phyloP scores from a whole-genome alignment of 2,797 vertebrate genomes.

The Chaetophractus vellerosus region DNA sequence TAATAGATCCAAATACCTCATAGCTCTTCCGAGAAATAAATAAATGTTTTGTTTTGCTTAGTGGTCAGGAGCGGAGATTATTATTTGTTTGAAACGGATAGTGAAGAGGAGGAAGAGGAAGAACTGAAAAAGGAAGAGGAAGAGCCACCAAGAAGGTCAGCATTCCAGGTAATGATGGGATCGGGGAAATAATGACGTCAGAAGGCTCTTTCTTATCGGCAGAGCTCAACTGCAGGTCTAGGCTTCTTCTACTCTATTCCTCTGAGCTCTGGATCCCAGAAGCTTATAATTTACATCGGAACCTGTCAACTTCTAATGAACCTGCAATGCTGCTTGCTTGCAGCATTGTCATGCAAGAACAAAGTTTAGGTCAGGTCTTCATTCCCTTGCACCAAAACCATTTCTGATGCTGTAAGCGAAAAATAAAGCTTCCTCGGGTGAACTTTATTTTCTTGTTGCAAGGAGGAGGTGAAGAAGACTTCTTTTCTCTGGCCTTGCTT shows the following conservation, averaged over 20 bases:
- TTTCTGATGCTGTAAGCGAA: conserved; percentile 61
- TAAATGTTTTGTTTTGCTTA: conserved; percentile 92
- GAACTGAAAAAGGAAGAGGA: conserved; percentile 96
- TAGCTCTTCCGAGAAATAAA: conserved; percentile 87
- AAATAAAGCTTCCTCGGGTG: conserved; percentile 66
- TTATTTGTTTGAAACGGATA: conserved; percentile 99
- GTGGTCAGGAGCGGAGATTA: conserved; percentile 99
- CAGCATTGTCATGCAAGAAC: conserved; percentile 36
- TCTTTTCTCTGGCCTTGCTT: conserved; percentile 68
- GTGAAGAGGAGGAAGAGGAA: conserved; percentile 98
- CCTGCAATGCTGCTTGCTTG: conserved; percentile 59
- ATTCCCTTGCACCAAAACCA: conserved; percentile 64
- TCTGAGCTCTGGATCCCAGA: neutral
- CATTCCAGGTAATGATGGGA: conserved; percentile 92
- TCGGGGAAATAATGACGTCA: neutral
- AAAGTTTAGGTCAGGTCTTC: conserved; percentile 19
- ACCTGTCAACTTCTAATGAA: conserved; percentile 57
- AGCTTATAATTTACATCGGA: conserved; percentile 25
- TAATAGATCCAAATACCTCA: conserved; percentile 41
- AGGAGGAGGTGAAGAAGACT: conserved; percentile 51
- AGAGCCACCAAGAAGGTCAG: conserved; percentile 94
- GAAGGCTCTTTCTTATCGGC: neutral
- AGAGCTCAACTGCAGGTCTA: conserved; percentile 19
- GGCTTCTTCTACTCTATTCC: neutral
- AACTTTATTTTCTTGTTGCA: conserved; percentile 75